Conservation (phyloP, 1,140 invertebrate genomes). For the Steinernema khuongi region DNA sequence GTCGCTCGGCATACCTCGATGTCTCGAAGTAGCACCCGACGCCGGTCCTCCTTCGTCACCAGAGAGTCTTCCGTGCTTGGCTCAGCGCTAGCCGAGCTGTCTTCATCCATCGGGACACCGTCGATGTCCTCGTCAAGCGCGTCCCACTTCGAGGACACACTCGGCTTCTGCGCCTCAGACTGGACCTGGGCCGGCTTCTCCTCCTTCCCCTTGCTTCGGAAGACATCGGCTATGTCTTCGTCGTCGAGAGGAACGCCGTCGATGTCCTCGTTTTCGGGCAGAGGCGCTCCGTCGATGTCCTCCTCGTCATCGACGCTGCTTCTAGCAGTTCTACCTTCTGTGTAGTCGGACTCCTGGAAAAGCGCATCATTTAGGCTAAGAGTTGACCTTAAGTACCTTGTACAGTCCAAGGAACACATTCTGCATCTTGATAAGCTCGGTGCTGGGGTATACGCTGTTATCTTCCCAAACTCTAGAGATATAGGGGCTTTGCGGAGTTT, state of each 20-base stretch:
- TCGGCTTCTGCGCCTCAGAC: neutral
- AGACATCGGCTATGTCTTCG: neutral
- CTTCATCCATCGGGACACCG: slow-evolving; percentile 45
- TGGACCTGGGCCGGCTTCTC: neutral
- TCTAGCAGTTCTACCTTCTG: slow-evolving; percentile 14
- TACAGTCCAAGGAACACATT: slow-evolving; percentile 78
- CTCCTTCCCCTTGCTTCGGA: slow-evolving; percentile 12
- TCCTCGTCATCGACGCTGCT: slow-evolving; percentile 24
- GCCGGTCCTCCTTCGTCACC: slow-evolving; percentile 42
- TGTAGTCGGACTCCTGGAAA: slow-evolving; percentile 11
- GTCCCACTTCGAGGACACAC: slow-evolving; percentile 22
- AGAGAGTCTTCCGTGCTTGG: neutral
- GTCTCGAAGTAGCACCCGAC: slow-evolving; percentile 49
- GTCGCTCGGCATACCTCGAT: slow-evolving; percentile 43
- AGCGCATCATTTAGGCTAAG: neutral
- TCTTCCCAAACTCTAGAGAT: slow-evolving; percentile 99
- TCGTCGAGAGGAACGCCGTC: slow-evolving; percentile 38
- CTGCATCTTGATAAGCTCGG: slow-evolving; percentile 81
- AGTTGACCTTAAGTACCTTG: slow-evolving; percentile 34
- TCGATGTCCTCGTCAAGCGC: slow-evolving; percentile 42
- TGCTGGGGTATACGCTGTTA: slow-evolving; percentile 89
- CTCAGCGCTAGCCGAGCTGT: slow-evolving; percentile 7
- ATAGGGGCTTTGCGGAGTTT: too few relatives aligned
- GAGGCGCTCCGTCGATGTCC: slow-evolving; percentile 39
- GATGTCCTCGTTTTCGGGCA: slow-evolving; percentile 32